Evolutionary conservation across 2,797 vertebrate genomes (phyloP).

Genomic region (Rhinoraja longicauda): DNA sequence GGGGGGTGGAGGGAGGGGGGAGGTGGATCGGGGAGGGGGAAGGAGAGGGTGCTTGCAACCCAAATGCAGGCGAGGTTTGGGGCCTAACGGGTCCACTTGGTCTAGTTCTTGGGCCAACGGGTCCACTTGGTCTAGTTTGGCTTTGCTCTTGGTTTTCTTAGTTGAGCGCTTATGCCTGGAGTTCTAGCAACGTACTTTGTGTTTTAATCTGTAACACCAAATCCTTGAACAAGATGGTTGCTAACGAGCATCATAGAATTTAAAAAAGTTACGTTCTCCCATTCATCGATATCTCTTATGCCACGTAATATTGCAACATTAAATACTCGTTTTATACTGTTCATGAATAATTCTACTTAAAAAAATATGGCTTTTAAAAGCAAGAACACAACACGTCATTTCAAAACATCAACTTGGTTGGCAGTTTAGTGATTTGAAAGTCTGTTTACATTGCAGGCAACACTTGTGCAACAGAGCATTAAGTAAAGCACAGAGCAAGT

Average conservation of each 20-base stretch:
- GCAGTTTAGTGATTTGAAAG: slow-evolving; percentile 26
- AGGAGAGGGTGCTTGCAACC: no score
- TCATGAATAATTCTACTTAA: slow-evolving; percentile 27
- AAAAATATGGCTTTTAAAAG: neutral
- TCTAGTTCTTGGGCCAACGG: no score
- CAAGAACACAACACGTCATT: neutral
- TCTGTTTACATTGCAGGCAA: slow-evolving; percentile 3
- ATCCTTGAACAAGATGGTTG: neutral
- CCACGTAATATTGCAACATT: slow-evolving; percentile 18
- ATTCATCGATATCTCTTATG: slow-evolving; percentile 5
- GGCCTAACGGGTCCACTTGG: no score
- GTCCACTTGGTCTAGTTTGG: no score
- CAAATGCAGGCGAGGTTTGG: no score
- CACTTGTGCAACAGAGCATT: slow-evolving; percentile 19
- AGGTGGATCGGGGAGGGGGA: no score
- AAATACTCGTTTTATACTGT: slow-evolving; percentile 26
- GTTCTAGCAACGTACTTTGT: no score
- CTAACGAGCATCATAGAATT: neutral
- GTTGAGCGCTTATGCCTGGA: no score
- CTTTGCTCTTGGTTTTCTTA: no score
- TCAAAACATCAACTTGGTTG: slow-evolving; percentile 16
- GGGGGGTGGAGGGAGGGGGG: no score
- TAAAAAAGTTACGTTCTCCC: neutral
- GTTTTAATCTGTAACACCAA: neutral
- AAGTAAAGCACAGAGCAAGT: slow-evolving; percentile 25